phyloP scores from a whole-genome alignment of 2,113 vertebrate genomes.

The Mastomys coucha region DNA sequence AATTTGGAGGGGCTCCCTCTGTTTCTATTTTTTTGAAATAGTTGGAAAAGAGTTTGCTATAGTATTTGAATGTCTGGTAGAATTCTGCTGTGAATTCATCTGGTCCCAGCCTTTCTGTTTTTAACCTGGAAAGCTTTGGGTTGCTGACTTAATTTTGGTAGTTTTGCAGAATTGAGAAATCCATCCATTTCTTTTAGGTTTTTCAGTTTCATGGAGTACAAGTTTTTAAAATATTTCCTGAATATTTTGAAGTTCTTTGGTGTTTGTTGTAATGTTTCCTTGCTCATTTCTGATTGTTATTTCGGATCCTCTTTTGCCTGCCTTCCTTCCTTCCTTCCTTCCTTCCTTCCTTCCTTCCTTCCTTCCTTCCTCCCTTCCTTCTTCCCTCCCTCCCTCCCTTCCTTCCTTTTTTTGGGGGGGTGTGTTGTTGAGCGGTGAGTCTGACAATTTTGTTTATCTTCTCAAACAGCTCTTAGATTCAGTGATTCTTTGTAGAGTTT shows the following conservation, averaged over 20 bases:
- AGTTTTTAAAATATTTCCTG: neutral
- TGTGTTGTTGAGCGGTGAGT: neutral
- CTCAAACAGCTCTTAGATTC: neutral
- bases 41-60: neutral
- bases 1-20: neutral
- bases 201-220: neutral
- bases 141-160: neutral
- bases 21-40: neutral
- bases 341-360: neutral
- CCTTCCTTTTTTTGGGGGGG: neutral
- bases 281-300: neutral
- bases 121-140: neutral
- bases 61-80: neutral
- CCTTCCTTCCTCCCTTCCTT: neutral
- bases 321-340: neutral
- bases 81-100: neutral
- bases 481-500: neutral
- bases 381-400: neutral
- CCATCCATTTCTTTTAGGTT: neutral
- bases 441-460: neutral
- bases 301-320: neutral
- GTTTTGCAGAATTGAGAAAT: neutral
- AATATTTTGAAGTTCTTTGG: neutral
- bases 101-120: neutral
- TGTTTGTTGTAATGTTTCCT: neutral